Evolutionary conservation across 2,888 invertebrate genomes (phyloP), one percentile per base, ranked within the genome.

Genomic region (Philaethria dido): DNA sequence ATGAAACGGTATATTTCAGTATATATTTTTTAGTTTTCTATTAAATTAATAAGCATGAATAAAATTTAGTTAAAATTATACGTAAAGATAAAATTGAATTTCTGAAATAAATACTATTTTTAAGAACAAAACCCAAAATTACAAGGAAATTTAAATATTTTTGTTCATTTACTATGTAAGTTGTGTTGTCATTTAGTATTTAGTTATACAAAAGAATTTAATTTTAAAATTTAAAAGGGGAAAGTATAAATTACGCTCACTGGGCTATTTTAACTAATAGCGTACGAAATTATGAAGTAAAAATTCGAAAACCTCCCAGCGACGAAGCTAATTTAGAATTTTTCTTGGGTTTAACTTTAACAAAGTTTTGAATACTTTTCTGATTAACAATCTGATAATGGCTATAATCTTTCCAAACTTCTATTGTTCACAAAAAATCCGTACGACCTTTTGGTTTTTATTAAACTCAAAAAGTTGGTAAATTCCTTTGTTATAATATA

Each of bases 341-440:
- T 71, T 70, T 68, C 68, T 69, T 42, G 50, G 60, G 65, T 64
- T 72, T 70, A 68, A 68, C 70, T 70, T 70, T 71, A 62, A 54
- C 55, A 68, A 74, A 69, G 67, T 72, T 74, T 68, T 62, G 62
- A 74, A 74, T 72, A 72, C 71, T 72, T 70, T 68, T 68, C 70
- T 74, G 74, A 74, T 74, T 74, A 74, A 74, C 73, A 73, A 72
- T 71, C 71, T 74, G 73, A 73, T 73, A 74, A 73, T 74, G 69
- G 73, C 69, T 69, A 64, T 71, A 70, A 74, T 73, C 73, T 70
- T 57, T 64, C 64, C 64, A 36, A 69, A 71, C 69, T 73, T 67
- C 66, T 69, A 71, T 72, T 69, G 69, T 71, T 62, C 57, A 42
- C 64, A 52, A 44, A 52, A n/a, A 69, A 52, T 55, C 50, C 63